These are phyloP conservation scores for Gallinago solitaria DNA, from an alignment of 2,797 vertebrate genomes.

Conservation along the genomic window DNA sequence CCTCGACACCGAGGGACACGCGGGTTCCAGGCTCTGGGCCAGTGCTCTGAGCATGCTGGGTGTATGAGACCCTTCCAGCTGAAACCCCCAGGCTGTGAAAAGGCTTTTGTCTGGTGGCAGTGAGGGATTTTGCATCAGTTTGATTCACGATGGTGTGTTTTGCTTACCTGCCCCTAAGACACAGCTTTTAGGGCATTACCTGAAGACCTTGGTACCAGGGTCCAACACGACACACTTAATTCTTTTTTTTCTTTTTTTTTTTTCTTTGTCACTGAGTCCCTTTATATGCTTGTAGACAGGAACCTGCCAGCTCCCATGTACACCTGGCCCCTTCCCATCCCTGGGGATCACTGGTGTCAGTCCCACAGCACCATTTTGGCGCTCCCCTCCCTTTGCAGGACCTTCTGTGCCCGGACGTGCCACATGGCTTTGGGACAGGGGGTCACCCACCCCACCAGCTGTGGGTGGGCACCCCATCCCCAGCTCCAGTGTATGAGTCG, in stretches of 20 bases:
- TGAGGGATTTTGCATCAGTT: not conserved
- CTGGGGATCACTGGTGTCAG: accelerated
- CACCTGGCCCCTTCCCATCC: not conserved
- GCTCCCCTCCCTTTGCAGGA: not conserved
- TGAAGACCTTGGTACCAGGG: not conserved
- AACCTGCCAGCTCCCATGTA: not conserved
- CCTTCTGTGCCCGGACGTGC: not conserved
- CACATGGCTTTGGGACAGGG: not conserved
- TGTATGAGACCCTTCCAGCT: accelerated
- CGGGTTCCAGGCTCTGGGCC: not conserved
- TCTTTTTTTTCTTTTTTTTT: not conserved
- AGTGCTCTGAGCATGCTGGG: accelerated
- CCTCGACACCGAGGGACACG: accelerated
- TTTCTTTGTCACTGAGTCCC: not conserved
- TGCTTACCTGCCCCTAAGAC: not conserved
- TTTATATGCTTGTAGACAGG: not conserved
- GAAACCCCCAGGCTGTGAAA: not conserved
- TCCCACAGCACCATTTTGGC: not conserved
- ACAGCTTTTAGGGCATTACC: not conserved
- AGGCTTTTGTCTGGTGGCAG: not conserved
- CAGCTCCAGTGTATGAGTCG: not conserved
- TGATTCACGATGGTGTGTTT: accelerated
- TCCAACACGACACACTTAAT: not conserved
- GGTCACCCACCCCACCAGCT: not conserved
- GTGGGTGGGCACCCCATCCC: accelerated